Percentiles rank a stretch among this genome's conserved stretches.
Evolutionary conservation across 2,888 invertebrate species (phyloP).

Genomic region (Drosophila meridiana): DNA sequence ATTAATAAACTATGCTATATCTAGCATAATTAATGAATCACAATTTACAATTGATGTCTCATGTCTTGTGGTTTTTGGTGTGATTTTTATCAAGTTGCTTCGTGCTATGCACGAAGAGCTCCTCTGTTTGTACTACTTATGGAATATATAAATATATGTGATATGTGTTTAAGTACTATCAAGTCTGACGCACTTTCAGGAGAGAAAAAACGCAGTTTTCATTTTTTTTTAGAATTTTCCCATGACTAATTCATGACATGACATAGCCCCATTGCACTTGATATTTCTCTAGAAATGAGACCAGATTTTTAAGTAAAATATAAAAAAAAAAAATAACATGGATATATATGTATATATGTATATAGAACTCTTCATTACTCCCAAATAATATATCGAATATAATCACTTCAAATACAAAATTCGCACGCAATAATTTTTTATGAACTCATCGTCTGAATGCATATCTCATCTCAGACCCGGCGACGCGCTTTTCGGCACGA

Average conservation of each 20-base stretch:
- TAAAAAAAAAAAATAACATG: neutral
- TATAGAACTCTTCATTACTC: neutral
- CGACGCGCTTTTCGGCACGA: slow-evolving; percentile 40
- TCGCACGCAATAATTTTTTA: slow-evolving; percentile 35
- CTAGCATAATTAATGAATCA: slow-evolving; percentile 20
- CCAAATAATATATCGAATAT: neutral
- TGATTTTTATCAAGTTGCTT: slow-evolving; percentile 4
- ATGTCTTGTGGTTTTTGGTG: slow-evolving; percentile 6
- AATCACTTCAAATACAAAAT: neutral
- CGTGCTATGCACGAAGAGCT: neutral
- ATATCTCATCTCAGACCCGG: slow-evolving; percentile 39
- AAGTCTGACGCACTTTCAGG: slow-evolving; percentile 21
- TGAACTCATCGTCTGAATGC: slow-evolving; percentile 8
- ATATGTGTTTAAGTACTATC: neutral
- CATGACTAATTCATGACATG: slow-evolving; percentile 20
- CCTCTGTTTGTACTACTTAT: neutral
- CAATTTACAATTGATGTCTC: neutral
- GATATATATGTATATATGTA: neutral
- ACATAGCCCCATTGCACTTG: slow-evolving; percentile 6
- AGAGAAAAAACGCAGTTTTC: neutral
- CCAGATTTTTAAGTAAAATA: neutral
- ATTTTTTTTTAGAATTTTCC: neutral
- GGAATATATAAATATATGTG: neutral
- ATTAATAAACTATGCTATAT: neutral
- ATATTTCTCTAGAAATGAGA: neutral